phyloP scores from a whole-genome alignment of 2,113 vertebrate genomes.

The Talpa occidentalis region DNA sequence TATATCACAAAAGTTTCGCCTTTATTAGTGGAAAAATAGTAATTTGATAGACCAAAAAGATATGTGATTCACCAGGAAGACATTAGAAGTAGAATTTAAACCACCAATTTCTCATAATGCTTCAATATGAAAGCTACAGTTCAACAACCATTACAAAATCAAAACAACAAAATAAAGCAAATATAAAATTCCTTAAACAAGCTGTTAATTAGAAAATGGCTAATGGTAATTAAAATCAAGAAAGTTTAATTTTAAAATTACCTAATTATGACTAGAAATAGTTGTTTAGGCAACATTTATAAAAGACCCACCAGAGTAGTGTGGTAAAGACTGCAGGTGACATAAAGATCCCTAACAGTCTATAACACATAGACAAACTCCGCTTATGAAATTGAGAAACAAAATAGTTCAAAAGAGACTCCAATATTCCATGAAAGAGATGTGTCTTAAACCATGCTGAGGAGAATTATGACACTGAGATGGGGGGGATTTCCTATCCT shows the following conservation, averaged over 20 bases:
- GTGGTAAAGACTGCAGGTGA: background rate
- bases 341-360: background rate
- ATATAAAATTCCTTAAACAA: background rate
- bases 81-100: slow-evolving; percentile 9
- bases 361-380: background rate
- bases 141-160: background rate
- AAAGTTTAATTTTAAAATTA: slow-evolving; percentile 23
- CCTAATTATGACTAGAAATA: background rate
- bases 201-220: background rate
- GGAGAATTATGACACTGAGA: background rate
- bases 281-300: background rate
- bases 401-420: background rate
- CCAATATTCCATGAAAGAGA: background rate
- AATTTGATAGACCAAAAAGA: background rate
- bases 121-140: background rate
- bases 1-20: background rate
- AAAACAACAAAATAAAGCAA: background rate
- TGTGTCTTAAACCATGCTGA: background rate
- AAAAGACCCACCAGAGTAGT: background rate
- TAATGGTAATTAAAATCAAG: background rate
- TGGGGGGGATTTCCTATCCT: background rate
- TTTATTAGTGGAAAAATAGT: background rate
- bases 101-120: background rate
- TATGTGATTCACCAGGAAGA: background rate
- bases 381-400: background rate